These are phyloP conservation scores for Drepana arcuata DNA, from an alignment of 1,140 invertebrate genomes.

Conservation along the genomic window DNA sequence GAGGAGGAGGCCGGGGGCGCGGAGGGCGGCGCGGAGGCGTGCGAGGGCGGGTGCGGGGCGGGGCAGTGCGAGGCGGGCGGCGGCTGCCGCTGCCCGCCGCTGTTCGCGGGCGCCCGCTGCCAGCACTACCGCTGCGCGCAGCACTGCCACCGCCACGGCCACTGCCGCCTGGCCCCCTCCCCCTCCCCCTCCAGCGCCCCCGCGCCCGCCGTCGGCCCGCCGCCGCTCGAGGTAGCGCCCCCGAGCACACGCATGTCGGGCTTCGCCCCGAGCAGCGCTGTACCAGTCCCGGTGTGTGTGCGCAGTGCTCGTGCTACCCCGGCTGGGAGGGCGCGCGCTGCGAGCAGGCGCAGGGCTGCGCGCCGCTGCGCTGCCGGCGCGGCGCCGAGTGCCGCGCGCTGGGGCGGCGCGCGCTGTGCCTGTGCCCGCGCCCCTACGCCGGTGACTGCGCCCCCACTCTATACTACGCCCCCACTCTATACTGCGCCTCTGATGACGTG, in stretches of 20 bases:
- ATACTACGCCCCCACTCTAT: too few species aligned
- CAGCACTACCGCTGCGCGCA: conserved; percentile 77
- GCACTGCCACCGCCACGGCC: conserved; percentile 74
- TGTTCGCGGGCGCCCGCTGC: conserved; percentile 74
- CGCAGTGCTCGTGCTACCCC: conserved; percentile 74
- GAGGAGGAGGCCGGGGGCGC: background rate
- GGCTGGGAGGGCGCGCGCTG: conserved; percentile 79
- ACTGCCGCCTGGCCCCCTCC: conserved; percentile 57
- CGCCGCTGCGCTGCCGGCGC: conserved; percentile 1
- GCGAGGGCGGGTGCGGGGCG: conserved; percentile 36
- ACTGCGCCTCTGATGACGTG: too few species aligned
- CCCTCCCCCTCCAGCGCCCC: background rate
- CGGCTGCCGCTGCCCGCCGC: conserved; percentile 69
- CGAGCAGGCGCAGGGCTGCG: conserved; percentile 66
- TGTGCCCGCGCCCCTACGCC: too few species aligned
- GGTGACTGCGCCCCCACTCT: too few species aligned
- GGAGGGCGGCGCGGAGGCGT: conserved; percentile 5
- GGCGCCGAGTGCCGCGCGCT: background rate
- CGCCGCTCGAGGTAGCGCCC: conserved; percentile 9
- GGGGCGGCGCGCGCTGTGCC: background rate
- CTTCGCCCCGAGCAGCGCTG: too few species aligned
- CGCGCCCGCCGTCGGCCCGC: background rate
- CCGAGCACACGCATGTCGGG: too few species aligned
- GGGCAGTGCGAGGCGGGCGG: conserved; percentile 41
- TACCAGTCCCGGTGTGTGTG: too few species aligned